Evolutionary conservation across 2,888 invertebrate genomes (phyloP).

Genomic region (Caenorhabditis sp.): DNA sequence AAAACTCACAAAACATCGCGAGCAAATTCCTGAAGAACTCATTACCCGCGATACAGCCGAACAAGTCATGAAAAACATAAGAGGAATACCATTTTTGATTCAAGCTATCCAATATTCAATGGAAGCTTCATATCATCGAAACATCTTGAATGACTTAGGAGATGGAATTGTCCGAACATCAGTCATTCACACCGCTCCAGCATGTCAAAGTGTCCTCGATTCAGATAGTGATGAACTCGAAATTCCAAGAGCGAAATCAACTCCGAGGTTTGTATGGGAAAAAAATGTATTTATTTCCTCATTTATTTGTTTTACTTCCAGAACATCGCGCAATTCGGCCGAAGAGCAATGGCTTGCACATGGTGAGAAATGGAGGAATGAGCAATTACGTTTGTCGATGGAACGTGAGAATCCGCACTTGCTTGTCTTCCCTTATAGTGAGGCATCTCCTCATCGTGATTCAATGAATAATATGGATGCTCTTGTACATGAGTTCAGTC

Average conservation of each 20-base stretch:
- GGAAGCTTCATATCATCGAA: constrained; percentile 61
- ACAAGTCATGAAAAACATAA: constrained; percentile 63
- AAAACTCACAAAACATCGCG: constrained; percentile 29
- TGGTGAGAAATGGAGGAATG: constrained; percentile 65
- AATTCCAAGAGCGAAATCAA: constrained; percentile 20
- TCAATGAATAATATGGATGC: constrained; percentile 51
- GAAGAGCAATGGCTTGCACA: constrained; percentile 67
- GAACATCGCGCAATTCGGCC: constrained; percentile 52
- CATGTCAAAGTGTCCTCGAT: constrained; percentile 63
- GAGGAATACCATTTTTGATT: constrained; percentile 67
- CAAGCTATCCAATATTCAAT: constrained; percentile 69
- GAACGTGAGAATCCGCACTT: constrained; percentile 56
- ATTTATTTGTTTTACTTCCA: constrained; percentile 9
- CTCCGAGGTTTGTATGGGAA: constrained; percentile 38
- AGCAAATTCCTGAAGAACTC: constrained; percentile 37
- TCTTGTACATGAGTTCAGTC: constrained; percentile 48
- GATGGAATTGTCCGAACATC: constrained; percentile 63
- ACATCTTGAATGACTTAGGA: constrained; percentile 62
- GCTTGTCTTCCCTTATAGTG: constrained; percentile 51
- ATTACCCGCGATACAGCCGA: constrained; percentile 62
- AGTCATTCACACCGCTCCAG: constrained; percentile 69
- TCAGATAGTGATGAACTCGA: constrained; percentile 57
- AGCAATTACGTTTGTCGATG: constrained; percentile 63
- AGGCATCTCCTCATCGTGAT: constrained; percentile 48
- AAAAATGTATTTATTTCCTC: background rate